phyloP scores from a whole-genome alignment of 2,888 invertebrate genomes.

The Torymus aiolomorphi region DNA sequence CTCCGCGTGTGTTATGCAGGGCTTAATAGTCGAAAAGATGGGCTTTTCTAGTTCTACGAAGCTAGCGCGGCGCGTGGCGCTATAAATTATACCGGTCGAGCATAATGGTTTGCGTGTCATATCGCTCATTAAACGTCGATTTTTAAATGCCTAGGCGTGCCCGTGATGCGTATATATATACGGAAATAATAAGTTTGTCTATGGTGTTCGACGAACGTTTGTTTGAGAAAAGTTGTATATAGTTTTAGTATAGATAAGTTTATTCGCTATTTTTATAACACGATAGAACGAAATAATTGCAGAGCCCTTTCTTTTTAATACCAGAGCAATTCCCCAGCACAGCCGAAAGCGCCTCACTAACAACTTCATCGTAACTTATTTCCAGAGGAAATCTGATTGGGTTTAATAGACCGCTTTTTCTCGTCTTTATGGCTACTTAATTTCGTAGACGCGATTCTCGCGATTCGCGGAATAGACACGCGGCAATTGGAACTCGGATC shows the following conservation, averaged over 20 bases:
- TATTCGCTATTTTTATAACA: too few relatives aligned
- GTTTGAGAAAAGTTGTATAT: too few relatives aligned
- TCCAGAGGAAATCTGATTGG: slow-evolving; percentile 42
- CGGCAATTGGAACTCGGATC: slow-evolving; percentile 37
- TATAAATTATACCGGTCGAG: background rate
- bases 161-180: too few relatives aligned
- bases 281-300: too few relatives aligned
- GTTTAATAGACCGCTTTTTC: slow-evolving; percentile 33
- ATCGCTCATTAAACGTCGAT: slow-evolving; percentile 1
- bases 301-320: too few relatives aligned
- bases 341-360: background rate
- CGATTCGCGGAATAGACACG: slow-evolving; percentile 40
- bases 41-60: too few relatives aligned
- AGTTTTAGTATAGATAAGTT: too few relatives aligned
- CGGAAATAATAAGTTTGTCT: too few relatives aligned
- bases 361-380: slow-evolving; percentile 11
- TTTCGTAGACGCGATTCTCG: slow-evolving; percentile 15
- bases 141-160: background rate
- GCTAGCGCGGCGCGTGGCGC: too few relatives aligned
- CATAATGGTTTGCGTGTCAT: background rate
- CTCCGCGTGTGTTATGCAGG: background rate
- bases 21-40: slow-evolving; percentile 15
- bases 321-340: too few relatives aligned
- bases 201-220: too few relatives aligned
- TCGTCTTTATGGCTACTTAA: slow-evolving; percentile 24